Percentiles rank a stretch among this genome's conserved stretches.
These are phyloP conservation scores for Zophobas atratus DNA, from an alignment of 1,140 invertebrate species.

Conservation along the genomic window DNA sequence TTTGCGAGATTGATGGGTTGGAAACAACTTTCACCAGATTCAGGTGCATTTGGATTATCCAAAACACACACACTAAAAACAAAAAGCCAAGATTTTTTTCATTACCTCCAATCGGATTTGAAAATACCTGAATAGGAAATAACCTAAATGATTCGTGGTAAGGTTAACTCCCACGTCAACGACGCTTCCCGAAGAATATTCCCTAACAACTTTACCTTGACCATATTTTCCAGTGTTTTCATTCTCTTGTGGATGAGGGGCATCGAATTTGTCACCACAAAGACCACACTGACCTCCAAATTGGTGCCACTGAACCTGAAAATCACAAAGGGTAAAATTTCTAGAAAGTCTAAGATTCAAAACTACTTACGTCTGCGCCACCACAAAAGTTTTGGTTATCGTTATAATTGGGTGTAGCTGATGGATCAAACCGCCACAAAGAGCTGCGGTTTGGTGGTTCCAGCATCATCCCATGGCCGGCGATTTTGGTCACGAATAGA, in stretches of 20 bases:
- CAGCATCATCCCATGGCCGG: constrained; percentile 78
- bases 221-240: constrained; percentile 78
- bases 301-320: constrained; percentile 48
- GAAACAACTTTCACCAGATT: constrained; percentile 74
- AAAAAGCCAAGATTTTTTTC: constrained; percentile 65
- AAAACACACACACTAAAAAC: constrained; percentile 71
- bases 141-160: constrained; percentile 73
- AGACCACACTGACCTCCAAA: constrained; percentile 72
- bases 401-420: constrained; percentile 73
- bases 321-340: background rate
- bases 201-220: constrained; percentile 70
- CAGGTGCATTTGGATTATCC: constrained; percentile 61
- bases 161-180: constrained; percentile 68
- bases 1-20: constrained; percentile 69
- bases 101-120: too few relatives aligned
- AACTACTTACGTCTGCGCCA: constrained; percentile 66
- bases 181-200: constrained; percentile 64
- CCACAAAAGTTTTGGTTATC: constrained; percentile 80
- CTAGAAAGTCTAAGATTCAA: background rate
- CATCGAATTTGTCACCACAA: constrained; percentile 73
- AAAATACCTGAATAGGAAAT: constrained; percentile 70
- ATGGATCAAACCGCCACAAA: constrained; percentile 75
- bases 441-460: constrained; percentile 78
- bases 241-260: constrained; percentile 72
- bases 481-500: constrained; percentile 4